Evolutionary conservation across 2,888 invertebrate species (phyloP).

Genomic region (Sepioteuthis lessoniana): DNA sequence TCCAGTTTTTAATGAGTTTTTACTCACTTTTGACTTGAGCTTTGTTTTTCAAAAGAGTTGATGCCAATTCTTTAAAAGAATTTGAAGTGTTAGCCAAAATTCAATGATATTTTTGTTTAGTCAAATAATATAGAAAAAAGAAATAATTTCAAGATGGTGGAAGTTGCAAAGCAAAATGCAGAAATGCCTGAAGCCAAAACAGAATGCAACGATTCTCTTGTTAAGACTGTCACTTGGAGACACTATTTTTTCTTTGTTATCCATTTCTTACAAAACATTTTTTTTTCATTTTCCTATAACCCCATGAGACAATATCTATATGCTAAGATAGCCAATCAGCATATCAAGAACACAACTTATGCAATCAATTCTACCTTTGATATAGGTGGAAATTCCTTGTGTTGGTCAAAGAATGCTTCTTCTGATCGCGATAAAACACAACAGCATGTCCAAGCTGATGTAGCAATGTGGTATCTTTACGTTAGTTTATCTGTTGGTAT

Average conservation of each 20-base stretch:
- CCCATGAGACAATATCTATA: slow-evolving; percentile 48
- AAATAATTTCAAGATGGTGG: not conserved
- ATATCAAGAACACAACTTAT: slow-evolving; percentile 44
- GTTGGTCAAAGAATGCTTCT: slow-evolving; percentile 49
- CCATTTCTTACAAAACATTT: slow-evolving; percentile 33
- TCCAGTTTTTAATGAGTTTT: too few species aligned
- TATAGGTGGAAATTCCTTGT: slow-evolving; percentile 44
- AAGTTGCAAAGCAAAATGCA: not conserved
- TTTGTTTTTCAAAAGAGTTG: not conserved
- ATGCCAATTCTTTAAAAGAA: not conserved
- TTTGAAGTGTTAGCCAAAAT: not conserved
- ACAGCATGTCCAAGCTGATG: slow-evolving; percentile 50
- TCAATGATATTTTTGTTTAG: not conserved
- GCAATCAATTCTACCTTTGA: slow-evolving; percentile 17
- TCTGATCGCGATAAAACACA: slow-evolving; percentile 49
- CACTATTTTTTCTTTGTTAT: slow-evolving; percentile 40
- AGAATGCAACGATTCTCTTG: not conserved
- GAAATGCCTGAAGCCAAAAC: not conserved
- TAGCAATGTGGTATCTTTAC: slow-evolving; percentile 53
- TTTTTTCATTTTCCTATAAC: not conserved
- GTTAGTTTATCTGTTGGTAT: slow-evolving; percentile 54
- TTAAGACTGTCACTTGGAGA: not conserved
- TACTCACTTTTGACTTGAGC: too few species aligned
- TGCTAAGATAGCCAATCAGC: slow-evolving; percentile 51
- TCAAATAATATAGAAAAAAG: not conserved